Percentiles rank a stretch among this genome's conserved stretches.
Evolutionary conservation across 2,113 vertebrate species (phyloP).

Genomic region (Urocynchramus pylzowi): DNA sequence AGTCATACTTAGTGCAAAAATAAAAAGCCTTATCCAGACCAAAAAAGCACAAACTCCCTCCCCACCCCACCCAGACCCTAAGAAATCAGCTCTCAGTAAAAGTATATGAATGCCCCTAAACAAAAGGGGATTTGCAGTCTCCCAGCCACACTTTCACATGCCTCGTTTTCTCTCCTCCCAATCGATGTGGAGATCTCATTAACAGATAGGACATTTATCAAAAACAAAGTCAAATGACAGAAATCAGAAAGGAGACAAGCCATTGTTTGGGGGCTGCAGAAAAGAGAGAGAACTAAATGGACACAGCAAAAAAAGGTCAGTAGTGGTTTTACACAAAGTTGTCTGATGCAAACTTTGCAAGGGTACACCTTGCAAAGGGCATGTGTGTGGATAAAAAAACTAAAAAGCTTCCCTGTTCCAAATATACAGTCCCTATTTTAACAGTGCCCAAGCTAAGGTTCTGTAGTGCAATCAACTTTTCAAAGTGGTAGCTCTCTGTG

Average conservation of each 20-base stretch:
- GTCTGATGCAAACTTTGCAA: slow-evolving; percentile 30
- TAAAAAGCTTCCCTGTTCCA: slow-evolving; percentile 50
- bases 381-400: slow-evolving; percentile 32
- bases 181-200: slow-evolving; percentile 25
- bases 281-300: slow-evolving; percentile 45
- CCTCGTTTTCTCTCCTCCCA: slow-evolving; percentile 42
- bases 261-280: slow-evolving; percentile 15
- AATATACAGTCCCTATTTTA: slow-evolving; percentile 63
- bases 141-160: slow-evolving; percentile 37
- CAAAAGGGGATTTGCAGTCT: slow-evolving; percentile 58
- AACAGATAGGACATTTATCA: background rate
- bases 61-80: slow-evolving; percentile 18
- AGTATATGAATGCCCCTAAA: slow-evolving; percentile 45
- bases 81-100: slow-evolving; percentile 63
- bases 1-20: slow-evolving; percentile 81
- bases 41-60: slow-evolving; percentile 63
- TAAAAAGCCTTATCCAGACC: slow-evolving; percentile 69
- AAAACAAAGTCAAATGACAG: slow-evolving; percentile 11
- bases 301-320: slow-evolving; percentile 69
- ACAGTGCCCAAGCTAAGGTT: slow-evolving; percentile 60
- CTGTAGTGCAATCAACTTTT: slow-evolving; percentile 70
- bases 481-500: slow-evolving; percentile 2
- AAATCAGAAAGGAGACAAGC: slow-evolving; percentile 40
- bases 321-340: slow-evolving; percentile 72
- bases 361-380: slow-evolving; percentile 14